Conservation (phyloP, 2,888 invertebrate species). For the Marasmarcha lunaedactyla region DNA sequence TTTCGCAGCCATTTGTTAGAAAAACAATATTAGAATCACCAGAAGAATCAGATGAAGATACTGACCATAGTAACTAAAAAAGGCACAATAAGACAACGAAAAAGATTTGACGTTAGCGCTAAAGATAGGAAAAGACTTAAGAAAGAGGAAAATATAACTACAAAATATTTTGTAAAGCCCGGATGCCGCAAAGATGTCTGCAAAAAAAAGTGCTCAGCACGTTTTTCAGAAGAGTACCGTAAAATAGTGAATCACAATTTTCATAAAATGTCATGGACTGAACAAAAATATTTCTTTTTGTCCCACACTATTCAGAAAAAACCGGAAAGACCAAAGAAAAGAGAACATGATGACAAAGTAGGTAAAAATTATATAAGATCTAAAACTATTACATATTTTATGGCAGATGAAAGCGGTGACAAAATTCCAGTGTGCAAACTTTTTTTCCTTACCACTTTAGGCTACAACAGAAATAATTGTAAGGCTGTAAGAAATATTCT, state of each 20-base stretch:
- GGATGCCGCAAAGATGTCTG: conserved; percentile 12
- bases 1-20: no score
- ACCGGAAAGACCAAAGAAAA: conserved; percentile 9
- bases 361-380: conserved; percentile 7
- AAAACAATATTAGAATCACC: no score
- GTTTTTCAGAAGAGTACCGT: conserved; percentile 13
- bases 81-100: no score
- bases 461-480: conserved; percentile 10
- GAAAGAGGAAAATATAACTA: conserved; percentile 10
- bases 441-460: conserved; percentile 10
- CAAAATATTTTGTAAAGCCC: conserved; percentile 15
- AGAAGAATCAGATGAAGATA: no score
- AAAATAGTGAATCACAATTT: conserved; percentile 8
- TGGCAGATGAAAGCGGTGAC: conserved; percentile 8
- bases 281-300: conserved; percentile 13
- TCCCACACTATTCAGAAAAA: conserved; percentile 9
- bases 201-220: conserved; percentile 13
- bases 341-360: conserved; percentile 5
- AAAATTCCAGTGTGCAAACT: conserved; percentile 11
- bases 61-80: no score
- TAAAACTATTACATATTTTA: conserved; percentile 9
- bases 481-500: conserved; percentile 6
- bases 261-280: conserved; percentile 10
- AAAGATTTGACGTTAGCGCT: conserved; percentile 8
- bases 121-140: conserved; percentile 12